Evolutionary conservation across 64 coral and sea anemone genomes (phyloP), one percentile per base, ranked within the genome.

Genomic region (Actinia equina): DNA sequence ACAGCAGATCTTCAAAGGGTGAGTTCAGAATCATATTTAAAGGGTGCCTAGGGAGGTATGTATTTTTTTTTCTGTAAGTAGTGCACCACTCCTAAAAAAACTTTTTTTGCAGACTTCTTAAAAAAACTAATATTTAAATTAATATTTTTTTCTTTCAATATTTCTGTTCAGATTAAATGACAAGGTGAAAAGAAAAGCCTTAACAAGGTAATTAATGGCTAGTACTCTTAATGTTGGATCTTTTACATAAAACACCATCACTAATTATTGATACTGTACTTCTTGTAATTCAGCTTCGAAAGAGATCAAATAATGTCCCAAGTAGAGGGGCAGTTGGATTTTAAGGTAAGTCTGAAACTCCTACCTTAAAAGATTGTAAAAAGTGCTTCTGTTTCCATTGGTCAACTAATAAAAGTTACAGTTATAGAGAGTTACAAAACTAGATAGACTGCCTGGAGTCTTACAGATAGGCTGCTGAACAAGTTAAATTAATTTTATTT

Each of bases 131-230:
- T 37, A 37, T 37, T 37, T 37, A 37, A 37, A 37, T 37, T 41
- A 59, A 41, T 61, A 44, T 18, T 56, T 15, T 80, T 37, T 11
- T 37, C 30, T 37, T 37, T 37, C 30, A 37, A 71, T 37, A 44
- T 41, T 60, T 78, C 88, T 11, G 9, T 16, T 71, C 45, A 99
- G 97, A 41, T 89, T 99, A 19, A 93, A 99, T 83, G 71, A 77
- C 46, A 94, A 88, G 67, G 97, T 99, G 10, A 99, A 99, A 54
- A 99, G 86, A 62, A 99, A 88, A 79, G 93, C 93, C 19, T 93
- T 95, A 85, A 88, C 97, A 88, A 95, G 90, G 97, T 99, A 83
- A 46, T 89, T 82, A 57, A 14, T 57, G 55, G 46, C 46, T 8
- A 37, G 30, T 37, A 49, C 46, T 6, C 46, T 49, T 4, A 49